Evolutionary conservation across 2,113 vertebrate genomes (phyloP).

Genomic region (Passer domesticus): DNA sequence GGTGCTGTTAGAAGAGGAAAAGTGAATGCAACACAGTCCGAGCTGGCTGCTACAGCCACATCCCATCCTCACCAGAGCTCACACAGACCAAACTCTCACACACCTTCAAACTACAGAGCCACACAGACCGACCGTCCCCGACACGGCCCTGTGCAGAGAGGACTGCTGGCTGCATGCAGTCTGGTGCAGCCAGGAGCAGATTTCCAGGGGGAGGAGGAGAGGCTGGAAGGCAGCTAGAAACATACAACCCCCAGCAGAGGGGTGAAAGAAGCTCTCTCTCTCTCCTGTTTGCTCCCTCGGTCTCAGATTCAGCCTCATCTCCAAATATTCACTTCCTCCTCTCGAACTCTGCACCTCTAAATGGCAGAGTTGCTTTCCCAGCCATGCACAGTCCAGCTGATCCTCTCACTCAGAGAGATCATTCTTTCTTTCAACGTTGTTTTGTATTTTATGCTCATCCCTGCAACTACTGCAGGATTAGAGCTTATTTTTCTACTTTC

Average conservation of each 20-base stretch:
- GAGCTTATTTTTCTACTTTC: background rate
- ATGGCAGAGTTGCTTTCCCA: background rate
- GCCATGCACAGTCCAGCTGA: background rate
- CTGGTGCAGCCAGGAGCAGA: background rate
- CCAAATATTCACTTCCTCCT: background rate
- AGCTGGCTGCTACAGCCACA: constrained; percentile 42
- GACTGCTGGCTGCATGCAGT: background rate
- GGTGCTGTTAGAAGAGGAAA: constrained; percentile 60
- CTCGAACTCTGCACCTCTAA: background rate
- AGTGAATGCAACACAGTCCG: constrained; percentile 6
- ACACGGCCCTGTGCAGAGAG: background rate
- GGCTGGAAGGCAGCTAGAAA: constrained; percentile 36
- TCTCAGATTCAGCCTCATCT: constrained; percentile 24
- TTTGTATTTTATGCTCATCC: background rate
- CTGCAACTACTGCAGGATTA: constrained; percentile 9
- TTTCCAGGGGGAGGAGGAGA: constrained; percentile 6
- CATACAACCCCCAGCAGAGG: constrained; percentile 1
- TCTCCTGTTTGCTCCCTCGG: background rate
- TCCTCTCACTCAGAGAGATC: background rate
- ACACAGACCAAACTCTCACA: constrained; percentile 21
- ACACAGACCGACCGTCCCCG: background rate
- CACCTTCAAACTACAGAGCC: constrained; percentile 37
- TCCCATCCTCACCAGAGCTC: constrained; percentile 42
- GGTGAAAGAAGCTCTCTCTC: constrained; percentile 23
- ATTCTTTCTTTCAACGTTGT: background rate